Conservation (phyloP, 2,888 invertebrate genomes). For the Acleris emargana region DNA sequence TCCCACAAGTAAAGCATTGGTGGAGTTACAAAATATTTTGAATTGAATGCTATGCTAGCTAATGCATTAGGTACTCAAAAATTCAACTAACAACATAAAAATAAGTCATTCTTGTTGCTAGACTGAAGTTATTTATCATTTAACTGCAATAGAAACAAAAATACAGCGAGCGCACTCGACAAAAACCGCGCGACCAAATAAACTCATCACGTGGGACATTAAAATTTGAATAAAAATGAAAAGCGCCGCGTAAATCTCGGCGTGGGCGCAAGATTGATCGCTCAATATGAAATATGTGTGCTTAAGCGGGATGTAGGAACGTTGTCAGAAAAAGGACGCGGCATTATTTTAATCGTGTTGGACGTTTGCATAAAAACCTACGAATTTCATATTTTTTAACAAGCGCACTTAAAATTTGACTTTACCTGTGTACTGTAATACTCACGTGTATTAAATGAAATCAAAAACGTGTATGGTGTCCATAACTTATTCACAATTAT, state of each 20-base stretch:
- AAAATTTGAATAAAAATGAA: conserved; percentile 67
- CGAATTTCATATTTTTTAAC: no score
- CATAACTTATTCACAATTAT: no score
- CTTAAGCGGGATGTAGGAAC: conserved; percentile 39
- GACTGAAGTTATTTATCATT: background rate
- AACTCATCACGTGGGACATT: conserved; percentile 59
- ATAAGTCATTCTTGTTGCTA: background rate
- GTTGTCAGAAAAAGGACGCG: conserved; percentile 36
- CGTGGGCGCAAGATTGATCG: conserved; percentile 74
- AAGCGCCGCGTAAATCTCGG: conserved; percentile 60
- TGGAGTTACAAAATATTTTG: no score
- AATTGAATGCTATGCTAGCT: no score
- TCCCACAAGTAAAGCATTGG: no score
- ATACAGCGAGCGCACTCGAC: conserved; percentile 16
- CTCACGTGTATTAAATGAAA: no score
- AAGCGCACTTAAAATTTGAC: no score
- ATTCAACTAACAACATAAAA: no score
- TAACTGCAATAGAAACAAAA: background rate
- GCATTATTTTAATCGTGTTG: conserved; percentile 22
- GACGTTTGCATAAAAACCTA: background rate
- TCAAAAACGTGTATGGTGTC: no score
- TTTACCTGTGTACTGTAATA: no score
- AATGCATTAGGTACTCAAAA: no score
- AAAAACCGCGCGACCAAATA: conserved; percentile 46
- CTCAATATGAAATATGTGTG: conserved; percentile 64